phyloP scores from a whole-genome alignment of 1,140 invertebrate genomes.

The Neuroterus valhalla region DNA sequence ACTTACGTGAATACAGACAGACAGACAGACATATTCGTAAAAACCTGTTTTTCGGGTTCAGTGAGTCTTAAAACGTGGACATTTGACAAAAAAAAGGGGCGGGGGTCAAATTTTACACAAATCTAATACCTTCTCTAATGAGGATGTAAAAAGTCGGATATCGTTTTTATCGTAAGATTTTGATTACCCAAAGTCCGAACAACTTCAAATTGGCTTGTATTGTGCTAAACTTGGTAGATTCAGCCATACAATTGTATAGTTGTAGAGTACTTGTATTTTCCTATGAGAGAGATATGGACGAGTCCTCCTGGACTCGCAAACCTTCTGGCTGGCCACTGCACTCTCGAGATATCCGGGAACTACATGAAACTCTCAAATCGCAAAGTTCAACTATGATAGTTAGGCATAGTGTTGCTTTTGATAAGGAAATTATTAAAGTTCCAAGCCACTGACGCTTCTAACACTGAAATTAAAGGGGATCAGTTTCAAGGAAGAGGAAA shows the following conservation, averaged over 20 bases:
- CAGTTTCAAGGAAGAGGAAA: background rate
- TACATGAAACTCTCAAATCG: slow-evolving; percentile 58
- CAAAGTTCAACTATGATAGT: slow-evolving; percentile 60
- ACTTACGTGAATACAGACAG: too few relatives aligned
- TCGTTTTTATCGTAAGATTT: too few relatives aligned
- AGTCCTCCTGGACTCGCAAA: slow-evolving; percentile 66
- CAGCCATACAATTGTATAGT: background rate
- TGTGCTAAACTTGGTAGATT: background rate
- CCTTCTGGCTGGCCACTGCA: slow-evolving; percentile 59
- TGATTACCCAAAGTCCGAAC: too few relatives aligned
- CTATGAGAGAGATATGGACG: slow-evolving; percentile 59
- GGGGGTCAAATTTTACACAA: too few relatives aligned
- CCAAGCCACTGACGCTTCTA: slow-evolving; percentile 44
- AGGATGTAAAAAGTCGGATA: too few relatives aligned
- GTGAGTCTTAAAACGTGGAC: too few relatives aligned
- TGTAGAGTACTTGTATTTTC: background rate
- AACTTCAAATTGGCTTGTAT: background rate
- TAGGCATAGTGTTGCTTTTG: slow-evolving; percentile 62
- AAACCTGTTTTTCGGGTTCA: too few relatives aligned
- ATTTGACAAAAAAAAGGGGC: too few relatives aligned
- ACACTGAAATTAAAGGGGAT: background rate
- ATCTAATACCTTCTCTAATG: too few relatives aligned
- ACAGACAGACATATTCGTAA: too few relatives aligned
- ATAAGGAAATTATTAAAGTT: slow-evolving; percentile 72
- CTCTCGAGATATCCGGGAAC: slow-evolving; percentile 64